These are phyloP conservation scores for Clitarchus hookeri DNA, from an alignment of 2,888 invertebrate species.

Conservation along the genomic window DNA sequence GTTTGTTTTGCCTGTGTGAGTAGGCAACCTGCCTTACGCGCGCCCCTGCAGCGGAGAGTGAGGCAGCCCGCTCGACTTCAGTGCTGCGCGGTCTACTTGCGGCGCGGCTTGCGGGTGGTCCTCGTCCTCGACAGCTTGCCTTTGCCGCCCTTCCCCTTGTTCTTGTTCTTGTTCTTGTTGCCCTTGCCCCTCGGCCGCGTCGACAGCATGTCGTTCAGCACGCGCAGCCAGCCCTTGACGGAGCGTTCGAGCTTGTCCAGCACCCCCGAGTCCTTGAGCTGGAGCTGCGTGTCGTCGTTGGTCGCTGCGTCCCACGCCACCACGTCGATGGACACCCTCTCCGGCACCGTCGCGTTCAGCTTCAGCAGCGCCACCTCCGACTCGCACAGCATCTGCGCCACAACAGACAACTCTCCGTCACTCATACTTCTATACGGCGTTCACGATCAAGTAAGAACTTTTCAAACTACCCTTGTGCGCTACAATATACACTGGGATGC, in stretches of 20 bases:
- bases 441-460: too few species aligned
- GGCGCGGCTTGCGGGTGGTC: neutral
- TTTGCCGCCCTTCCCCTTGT: neutral
- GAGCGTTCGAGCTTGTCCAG: neutral
- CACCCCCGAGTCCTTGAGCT: constrained; percentile 10
- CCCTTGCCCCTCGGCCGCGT: neutral
- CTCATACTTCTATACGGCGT: too few species aligned
- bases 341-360: neutral
- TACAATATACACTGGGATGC: too few species aligned
- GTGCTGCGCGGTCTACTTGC: neutral
- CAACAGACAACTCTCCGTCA: too few species aligned
- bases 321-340: neutral
- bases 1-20: too few species aligned
- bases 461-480: too few species aligned
- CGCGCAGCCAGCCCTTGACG: constrained; percentile 3
- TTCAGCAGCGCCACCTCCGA: neutral
- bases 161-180: neutral
- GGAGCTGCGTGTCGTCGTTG: neutral
- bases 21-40: too few species aligned
- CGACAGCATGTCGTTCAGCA: neutral
- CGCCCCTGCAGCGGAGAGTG: neutral
- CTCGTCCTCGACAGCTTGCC: neutral
- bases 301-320: neutral
- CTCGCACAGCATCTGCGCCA: constrained; percentile 11
- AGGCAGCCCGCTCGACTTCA: neutral